Percentiles rank a stretch among this genome's conserved stretches.
phyloP scores from a whole-genome alignment of 2,113 vertebrate genomes.

The Nyctereutes procyonoides region DNA sequence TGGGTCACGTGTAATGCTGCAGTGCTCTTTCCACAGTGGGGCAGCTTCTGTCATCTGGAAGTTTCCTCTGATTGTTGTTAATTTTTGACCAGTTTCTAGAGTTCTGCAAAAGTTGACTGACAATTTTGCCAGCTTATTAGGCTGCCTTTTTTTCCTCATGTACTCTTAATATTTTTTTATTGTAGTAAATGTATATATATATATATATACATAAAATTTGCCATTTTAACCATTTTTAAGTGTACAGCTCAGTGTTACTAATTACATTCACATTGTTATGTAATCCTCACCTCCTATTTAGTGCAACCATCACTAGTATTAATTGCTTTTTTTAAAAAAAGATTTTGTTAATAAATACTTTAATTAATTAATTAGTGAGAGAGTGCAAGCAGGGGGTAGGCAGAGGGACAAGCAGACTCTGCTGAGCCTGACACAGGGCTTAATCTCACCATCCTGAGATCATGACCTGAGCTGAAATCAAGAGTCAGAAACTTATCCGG shows the following conservation, averaged over 20 bases:
- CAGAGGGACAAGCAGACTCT: not conserved
- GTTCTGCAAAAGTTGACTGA: not conserved
- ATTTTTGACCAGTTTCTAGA: not conserved
- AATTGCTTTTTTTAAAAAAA: not conserved
- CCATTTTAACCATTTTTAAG: constrained; percentile 8
- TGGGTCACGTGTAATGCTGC: not conserved
- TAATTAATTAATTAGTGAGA: not conserved
- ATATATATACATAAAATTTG: not conserved
- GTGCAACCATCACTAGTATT: not conserved
- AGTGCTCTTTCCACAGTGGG: not conserved
- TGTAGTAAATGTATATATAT: not conserved
- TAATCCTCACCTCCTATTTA: not conserved
- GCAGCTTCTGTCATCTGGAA: not conserved
- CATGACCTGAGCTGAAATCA: not conserved
- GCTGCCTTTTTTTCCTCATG: not conserved
- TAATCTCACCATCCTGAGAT: not conserved
- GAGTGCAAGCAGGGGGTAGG: not conserved
- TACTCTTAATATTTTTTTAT: not conserved
- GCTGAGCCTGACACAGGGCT: not conserved
- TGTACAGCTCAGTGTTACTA: not conserved
- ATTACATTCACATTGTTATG: not conserved
- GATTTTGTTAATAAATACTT: not conserved
- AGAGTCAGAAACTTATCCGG: not conserved
- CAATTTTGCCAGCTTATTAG: not conserved
- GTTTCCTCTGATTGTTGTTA: not conserved